Evolutionary conservation across 2,797 vertebrate species (phyloP).

Genomic region (Pristis pectinata): DNA sequence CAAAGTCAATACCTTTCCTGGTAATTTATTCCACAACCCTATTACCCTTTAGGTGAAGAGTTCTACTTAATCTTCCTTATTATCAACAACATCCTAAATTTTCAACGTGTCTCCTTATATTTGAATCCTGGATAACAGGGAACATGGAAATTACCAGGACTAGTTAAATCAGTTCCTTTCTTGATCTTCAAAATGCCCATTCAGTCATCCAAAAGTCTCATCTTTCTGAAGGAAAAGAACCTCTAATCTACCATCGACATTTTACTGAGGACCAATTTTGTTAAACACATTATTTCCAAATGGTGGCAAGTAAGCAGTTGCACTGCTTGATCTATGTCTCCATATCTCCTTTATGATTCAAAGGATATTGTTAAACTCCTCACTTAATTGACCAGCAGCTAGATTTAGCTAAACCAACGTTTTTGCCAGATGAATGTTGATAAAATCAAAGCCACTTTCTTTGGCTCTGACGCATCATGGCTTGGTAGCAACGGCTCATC

Average conservation of each 20-base stretch:
- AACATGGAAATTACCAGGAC: not conserved
- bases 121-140: not conserved
- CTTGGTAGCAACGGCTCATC: not conserved
- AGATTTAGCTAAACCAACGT: not conserved
- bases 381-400: not conserved
- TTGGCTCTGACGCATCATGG: not conserved
- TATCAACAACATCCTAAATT: not conserved
- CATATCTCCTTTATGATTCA: not conserved
- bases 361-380: not conserved
- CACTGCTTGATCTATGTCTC: not conserved
- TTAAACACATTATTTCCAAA: not conserved
- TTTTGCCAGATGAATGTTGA: not conserved
- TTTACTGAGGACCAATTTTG: not conserved
- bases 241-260: not conserved
- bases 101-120: not conserved
- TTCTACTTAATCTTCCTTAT: not conserved
- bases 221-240: not conserved
- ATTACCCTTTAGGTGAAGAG: not conserved
- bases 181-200: not conserved
- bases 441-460: not conserved
- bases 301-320: not conserved
- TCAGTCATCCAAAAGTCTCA: not conserved
- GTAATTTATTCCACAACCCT: not conserved
- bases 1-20: not conserved
- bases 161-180: not conserved